Evolutionary conservation across 2,113 vertebrate genomes (phyloP).

Genomic region (Lagopus leucura): DNA sequence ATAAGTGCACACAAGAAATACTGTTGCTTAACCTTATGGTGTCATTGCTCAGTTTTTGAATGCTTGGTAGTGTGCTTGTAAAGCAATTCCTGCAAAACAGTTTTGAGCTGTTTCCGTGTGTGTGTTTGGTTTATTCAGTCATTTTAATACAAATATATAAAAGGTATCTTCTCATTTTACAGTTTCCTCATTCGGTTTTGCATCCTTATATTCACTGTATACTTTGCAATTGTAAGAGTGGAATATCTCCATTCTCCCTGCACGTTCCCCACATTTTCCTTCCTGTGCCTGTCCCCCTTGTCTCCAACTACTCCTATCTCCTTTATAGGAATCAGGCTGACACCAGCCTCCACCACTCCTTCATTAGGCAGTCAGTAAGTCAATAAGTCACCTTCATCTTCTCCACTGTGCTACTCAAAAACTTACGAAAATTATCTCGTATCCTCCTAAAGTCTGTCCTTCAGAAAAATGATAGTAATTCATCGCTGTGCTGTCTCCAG

Average conservation of each 20-base stretch:
- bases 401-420: neutral
- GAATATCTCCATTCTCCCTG: neutral
- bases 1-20: neutral
- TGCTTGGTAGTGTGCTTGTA: neutral
- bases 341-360: neutral
- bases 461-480: neutral
- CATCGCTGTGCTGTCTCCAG: neutral
- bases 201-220: neutral
- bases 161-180: neutral
- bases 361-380: neutral
- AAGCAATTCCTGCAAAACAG: neutral
- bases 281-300: neutral
- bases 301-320: neutral
- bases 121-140: neutral
- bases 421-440: neutral
- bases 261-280: neutral
- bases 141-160: neutral
- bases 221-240: neutral
- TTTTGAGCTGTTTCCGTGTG: neutral
- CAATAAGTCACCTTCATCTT: neutral
- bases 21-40: neutral
- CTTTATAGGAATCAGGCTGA: neutral
- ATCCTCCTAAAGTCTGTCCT: neutral
- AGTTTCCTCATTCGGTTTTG: neutral
- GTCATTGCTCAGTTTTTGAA: neutral